Evolutionary conservation across 1,140 invertebrate species (phyloP).

Genomic region (Trachelipus rathkii): DNA sequence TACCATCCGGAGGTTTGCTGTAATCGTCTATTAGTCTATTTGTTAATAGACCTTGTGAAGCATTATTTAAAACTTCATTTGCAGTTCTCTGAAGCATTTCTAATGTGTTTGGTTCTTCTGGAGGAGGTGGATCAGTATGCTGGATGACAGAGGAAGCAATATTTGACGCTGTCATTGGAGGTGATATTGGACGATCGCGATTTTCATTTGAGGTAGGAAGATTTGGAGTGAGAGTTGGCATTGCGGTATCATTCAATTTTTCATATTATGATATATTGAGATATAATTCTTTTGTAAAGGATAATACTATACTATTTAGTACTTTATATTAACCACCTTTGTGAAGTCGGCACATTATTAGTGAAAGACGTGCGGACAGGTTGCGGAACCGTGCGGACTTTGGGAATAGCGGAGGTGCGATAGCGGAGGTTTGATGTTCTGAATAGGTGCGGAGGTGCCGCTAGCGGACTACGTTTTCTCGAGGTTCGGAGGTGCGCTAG

Average conservation of each 20-base stretch:
- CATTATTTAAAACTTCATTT: slow-evolving; percentile 78
- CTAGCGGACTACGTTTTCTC: no score
- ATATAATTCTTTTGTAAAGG: no score
- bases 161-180: slow-evolving; percentile 51
- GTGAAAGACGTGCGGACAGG: no score
- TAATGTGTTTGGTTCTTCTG: slow-evolving; percentile 78
- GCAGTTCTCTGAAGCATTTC: slow-evolving; percentile 86
- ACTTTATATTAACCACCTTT: no score
- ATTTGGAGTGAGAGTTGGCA: neutral
- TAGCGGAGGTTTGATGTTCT: no score
- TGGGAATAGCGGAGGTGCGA: no score
- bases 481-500: no score
- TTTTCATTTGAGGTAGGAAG: slow-evolving; percentile 18
- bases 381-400: no score
- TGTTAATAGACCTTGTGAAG: slow-evolving; percentile 80
- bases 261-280: no score
- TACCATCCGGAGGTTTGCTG: slow-evolving; percentile 52
- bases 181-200: slow-evolving; percentile 34
- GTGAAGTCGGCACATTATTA: no score
- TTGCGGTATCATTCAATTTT: slow-evolving; percentile 1
- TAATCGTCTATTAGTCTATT: slow-evolving; percentile 78
- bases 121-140: slow-evolving; percentile 68
- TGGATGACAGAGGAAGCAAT: slow-evolving; percentile 82
- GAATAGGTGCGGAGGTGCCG: no score
- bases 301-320: no score